These are phyloP conservation scores for Pachycephala philippinensis DNA, from an alignment of 2,113 vertebrate species.

Conservation along the genomic window DNA sequence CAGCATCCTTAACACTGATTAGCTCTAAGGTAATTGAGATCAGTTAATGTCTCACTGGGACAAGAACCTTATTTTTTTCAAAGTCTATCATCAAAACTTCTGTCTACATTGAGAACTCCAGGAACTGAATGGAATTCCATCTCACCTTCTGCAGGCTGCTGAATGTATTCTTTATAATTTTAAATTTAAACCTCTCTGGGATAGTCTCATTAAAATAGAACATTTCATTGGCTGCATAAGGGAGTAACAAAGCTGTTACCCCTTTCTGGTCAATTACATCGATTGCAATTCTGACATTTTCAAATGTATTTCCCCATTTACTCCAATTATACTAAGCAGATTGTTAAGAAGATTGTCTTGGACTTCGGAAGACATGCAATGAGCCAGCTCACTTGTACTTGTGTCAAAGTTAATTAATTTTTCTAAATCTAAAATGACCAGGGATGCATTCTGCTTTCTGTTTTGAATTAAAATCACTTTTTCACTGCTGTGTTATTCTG, in stretches of 20 bases:
- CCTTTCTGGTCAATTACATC: conserved; percentile 29
- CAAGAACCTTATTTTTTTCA: neutral
- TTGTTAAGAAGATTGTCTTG: conserved; percentile 35
- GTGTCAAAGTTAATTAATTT: conserved; percentile 59
- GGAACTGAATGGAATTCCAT: neutral
- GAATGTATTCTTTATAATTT: neutral
- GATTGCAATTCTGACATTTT: conserved; percentile 39
- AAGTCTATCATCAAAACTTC: neutral
- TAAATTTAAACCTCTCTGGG: neutral
- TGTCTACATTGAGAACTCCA: neutral
- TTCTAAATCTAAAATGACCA: conserved; percentile 32
- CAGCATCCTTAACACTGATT: conserved; percentile 1
- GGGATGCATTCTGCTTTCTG: conserved; percentile 14
- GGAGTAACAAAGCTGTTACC: neutral
- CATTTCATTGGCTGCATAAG: neutral
- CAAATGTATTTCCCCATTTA: conserved; percentile 42
- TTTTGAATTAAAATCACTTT: conserved; percentile 58
- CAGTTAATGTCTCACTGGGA: neutral
- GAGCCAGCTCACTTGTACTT: conserved; percentile 13
- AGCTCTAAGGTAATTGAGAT: conserved; percentile 31
- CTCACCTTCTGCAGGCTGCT: neutral
- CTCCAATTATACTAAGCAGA: conserved; percentile 31
- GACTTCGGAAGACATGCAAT: neutral
- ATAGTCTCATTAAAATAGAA: neutral
- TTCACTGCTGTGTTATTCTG: neutral